Conservation (phyloP, 2,113 vertebrate species). For the Pimephales promelas region DNA sequence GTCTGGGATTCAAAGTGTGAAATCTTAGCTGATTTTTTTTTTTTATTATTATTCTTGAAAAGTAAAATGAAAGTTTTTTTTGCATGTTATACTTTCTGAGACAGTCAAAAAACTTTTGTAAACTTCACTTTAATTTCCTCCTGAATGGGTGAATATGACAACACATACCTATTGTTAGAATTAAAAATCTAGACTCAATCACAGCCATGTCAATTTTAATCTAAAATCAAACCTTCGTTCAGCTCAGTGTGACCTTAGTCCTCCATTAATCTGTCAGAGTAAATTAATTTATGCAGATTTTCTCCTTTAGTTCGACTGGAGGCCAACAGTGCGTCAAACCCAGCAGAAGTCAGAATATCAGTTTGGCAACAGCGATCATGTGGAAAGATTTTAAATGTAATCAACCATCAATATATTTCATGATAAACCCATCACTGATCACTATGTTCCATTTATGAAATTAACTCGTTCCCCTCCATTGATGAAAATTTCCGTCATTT, state of each 20-base stretch:
- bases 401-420: not conserved
- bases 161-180: not conserved
- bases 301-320: slow-evolving; percentile 38
- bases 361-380: not conserved
- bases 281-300: slow-evolving; percentile 43
- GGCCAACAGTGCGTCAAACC: slow-evolving; percentile 33
- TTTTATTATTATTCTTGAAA: not conserved
- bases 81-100: not conserved
- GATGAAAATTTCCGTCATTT: too few relatives aligned
- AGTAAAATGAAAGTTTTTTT: not conserved
- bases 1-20: not conserved
- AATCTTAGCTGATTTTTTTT: not conserved
- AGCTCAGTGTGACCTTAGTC: slow-evolving; percentile 14
- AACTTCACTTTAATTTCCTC: not conserved
- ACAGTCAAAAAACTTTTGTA: not conserved
- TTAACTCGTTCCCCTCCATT: not conserved
- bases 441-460: not conserved
- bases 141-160: not conserved
- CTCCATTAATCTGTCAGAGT: slow-evolving; percentile 42
- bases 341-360: slow-evolving; percentile 38
- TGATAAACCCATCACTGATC: not conserved
- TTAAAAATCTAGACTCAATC: slow-evolving; percentile 2
- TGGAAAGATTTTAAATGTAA: not conserved
- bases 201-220: slow-evolving; percentile 1
- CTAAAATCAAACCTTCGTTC: not conserved